Evolutionary conservation across 2,113 vertebrate genomes (phyloP), one percentile per base, ranked within the genome.

Genomic region (Haemorhous mexicanus): DNA sequence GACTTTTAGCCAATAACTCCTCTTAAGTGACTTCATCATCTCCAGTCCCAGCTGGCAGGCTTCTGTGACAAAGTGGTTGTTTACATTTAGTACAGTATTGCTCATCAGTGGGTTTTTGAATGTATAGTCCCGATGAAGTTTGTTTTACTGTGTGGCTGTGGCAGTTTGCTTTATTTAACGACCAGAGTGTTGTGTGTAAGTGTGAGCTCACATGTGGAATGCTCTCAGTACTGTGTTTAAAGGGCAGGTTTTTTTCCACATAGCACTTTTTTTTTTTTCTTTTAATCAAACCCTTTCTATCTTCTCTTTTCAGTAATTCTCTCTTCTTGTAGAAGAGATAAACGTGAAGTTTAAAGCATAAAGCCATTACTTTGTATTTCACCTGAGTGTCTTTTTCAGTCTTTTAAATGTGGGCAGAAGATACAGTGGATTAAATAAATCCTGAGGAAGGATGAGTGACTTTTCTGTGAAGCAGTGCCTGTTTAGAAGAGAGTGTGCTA

Each of bases 21-120:
- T 92, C 94, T 68, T 91, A 44, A 81, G 44, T 90, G 58, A 69
- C 63, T 93, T 95, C 89, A 74, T 87, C 96, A 92, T 95, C 92
- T 68, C 91, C 90, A 96, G 74, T 95, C 82, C 68, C 50, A 70
- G 55, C 94, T 94, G 89, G 81, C 95, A 93, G 95, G 96, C 94
- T 89, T 89, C 95, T 96, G 89, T 97, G 96, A 76, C 43, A 86
- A 97, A 58, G 21, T 89, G 68, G 62, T 90, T 89, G 94, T 93
- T 97, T 97, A 95, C 94, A 96, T 92, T 94, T 90, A 90, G 80
- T 82, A 44, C 90, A 92, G 67, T 94, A 91, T 90, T 96, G 95
- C 69, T 92, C 69, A 53, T 94, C 43, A 58, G 53, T 94, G 67
- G 92, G 62, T 84, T 91, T 88, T 72, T 95, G 93, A 90, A 92